Conservation (phyloP, 2,113 vertebrate species). For the Cynoglossus semilaevis region DNA sequence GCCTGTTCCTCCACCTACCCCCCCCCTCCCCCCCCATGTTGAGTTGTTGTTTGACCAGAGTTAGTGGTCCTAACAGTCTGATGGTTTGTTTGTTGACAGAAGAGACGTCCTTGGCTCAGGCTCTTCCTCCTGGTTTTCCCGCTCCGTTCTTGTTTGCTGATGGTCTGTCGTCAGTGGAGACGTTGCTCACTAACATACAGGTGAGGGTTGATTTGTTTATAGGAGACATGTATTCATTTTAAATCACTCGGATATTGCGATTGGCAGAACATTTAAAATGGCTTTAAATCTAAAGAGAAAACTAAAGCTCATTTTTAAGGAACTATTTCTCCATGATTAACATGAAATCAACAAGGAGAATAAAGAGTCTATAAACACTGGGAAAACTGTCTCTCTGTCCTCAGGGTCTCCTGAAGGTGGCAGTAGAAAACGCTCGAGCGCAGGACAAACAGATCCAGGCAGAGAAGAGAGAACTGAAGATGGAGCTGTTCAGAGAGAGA, state of each 20-base stretch:
- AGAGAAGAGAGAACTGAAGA: constrained; percentile 94
- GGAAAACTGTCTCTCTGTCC: no score
- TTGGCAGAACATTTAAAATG: no score
- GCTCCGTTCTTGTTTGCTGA: constrained; percentile 91
- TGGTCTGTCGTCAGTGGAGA: constrained; percentile 91
- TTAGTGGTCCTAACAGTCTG: neutral
- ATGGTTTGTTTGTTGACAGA: constrained; percentile 70
- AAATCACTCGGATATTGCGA: no score
- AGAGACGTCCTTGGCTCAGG: constrained; percentile 75
- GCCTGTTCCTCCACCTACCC: no score
- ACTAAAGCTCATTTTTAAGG: no score
- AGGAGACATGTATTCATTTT: no score
- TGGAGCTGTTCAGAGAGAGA: constrained; percentile 95
- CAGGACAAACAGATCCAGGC: constrained; percentile 97
- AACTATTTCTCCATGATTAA: no score
- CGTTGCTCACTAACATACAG: constrained; percentile 96
- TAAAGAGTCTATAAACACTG: no score
- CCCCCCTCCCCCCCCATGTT: no score
- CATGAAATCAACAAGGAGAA: neutral
- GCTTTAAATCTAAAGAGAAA: no score
- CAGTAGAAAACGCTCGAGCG: constrained; percentile 92
- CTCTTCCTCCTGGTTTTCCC: constrained; percentile 86
- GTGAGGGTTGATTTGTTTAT: no score
- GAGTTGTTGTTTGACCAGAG: no score
- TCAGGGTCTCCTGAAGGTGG: constrained; percentile 95